These are phyloP conservation scores for Emys orbicularis DNA, from an alignment of 2,797 vertebrate genomes.

Conservation along the genomic window DNA sequence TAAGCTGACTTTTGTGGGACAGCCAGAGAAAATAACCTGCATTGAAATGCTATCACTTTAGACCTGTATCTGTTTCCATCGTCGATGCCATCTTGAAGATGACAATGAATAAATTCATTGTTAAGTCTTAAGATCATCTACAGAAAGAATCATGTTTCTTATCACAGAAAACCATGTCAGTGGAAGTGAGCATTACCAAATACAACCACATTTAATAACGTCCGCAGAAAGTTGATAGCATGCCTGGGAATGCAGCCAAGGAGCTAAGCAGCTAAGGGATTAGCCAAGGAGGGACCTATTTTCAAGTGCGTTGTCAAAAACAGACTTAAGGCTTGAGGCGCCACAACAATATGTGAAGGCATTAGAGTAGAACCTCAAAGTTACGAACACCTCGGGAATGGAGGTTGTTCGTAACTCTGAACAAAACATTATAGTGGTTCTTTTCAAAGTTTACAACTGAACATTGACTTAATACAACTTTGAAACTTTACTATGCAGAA, in stretches of 20 bases:
- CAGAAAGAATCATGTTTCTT: accelerated
- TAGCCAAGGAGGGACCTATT: background rate
- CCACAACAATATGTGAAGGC: accelerated
- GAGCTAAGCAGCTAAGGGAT: background rate
- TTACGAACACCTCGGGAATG: no score
- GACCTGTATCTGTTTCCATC: background rate
- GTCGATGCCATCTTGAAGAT: background rate
- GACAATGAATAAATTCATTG: accelerated
- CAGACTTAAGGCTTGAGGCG: background rate
- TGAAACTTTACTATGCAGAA: no score
- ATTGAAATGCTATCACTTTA: background rate
- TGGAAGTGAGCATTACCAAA: background rate
- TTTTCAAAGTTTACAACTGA: no score
- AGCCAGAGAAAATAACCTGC: background rate
- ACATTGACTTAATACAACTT: no score
- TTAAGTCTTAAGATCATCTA: background rate
- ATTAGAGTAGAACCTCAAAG: background rate
- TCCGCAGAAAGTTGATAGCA: background rate
- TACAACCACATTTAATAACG: background rate
- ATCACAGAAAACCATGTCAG: accelerated
- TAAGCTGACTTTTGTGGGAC: background rate
- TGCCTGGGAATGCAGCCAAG: background rate
- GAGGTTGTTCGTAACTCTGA: no score
- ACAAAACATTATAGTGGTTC: no score
- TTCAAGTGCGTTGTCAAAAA: background rate